Evolutionary conservation across 1,140 invertebrate species (phyloP), one percentile per base, ranked within the genome.

Genomic region (Pseudomyrmex dendroicus): DNA sequence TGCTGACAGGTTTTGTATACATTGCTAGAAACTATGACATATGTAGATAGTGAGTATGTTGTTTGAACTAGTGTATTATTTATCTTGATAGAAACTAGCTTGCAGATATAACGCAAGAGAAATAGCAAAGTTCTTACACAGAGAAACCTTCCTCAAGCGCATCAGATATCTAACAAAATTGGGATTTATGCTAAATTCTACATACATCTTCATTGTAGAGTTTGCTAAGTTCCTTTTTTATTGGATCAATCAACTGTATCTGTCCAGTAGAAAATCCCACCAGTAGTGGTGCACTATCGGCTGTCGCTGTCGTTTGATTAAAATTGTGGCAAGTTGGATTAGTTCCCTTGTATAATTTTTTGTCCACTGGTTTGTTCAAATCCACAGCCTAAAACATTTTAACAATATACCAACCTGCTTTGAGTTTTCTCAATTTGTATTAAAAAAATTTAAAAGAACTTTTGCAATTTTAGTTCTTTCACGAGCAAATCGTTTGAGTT

Each of bases 301-400:
- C 94, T 64, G 96, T 97, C 70, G 98, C 97, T 74, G 97, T 97
- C 77, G 96, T 95, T 83, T 96, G 95, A 95, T 99, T 99, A 93
- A 99, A 99, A 95, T 99, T 99, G 95, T 99, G 99, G 94, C 99
- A 99, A 35, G 99, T 99, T 68, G 99, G 99, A 95, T 98, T 99
- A 85, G 98, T 99, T 90, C 98, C 98, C 95, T 99, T 99, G 94
- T 99, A 99, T 89, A 99, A 96, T 93, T 99, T 97, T 93, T 99
- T 99, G 93, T 99, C 99, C 84, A 99, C 96, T 61, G 98, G 98
- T 94, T 99, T 99, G 84, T 97, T 98, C 92, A 99, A 95, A 95
- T 99, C 98, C 89, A 98, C 97, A 91, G 98, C 98, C 97, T 98
- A 91, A 91, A 92, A 91, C 82, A 85, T 76, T 80, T 72, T 20